Conservation (phyloP, 1,140 invertebrate species). For the Drosophila rhopaloa region DNA sequence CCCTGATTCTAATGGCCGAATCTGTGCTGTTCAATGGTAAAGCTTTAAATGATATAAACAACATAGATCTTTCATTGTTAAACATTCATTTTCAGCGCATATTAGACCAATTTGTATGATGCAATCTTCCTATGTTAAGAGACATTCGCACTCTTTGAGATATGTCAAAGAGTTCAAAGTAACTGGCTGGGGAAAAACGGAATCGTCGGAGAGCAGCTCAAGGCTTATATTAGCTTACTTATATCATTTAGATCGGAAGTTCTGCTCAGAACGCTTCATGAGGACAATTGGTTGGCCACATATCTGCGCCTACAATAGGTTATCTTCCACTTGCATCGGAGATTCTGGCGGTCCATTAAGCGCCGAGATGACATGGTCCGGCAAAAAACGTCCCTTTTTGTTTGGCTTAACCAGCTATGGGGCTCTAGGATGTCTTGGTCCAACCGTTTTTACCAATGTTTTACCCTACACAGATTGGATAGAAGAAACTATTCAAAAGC, state of each 20-base stretch:
- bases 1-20: neutral
- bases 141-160: neutral
- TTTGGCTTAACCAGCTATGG: neutral
- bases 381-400: neutral
- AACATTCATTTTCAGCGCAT: neutral
- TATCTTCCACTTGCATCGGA: neutral
- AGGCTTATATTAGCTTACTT: neutral
- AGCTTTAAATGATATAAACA: neutral
- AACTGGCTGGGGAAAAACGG: neutral
- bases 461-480: neutral
- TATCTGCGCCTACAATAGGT: neutral
- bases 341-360: conserved; percentile 4
- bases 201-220: neutral
- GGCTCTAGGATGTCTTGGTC: neutral
- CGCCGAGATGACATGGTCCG: neutral
- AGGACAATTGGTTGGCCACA: neutral
- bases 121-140: neutral
- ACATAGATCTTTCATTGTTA: neutral
- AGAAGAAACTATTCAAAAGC: neutral
- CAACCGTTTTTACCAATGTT: conserved; percentile 2
- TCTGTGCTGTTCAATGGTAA: neutral
- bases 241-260: neutral
- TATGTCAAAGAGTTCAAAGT: neutral
- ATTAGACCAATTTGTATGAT: neutral
- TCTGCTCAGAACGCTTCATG: neutral